Conservation (phyloP, 1,140 invertebrate species). For the Cephus cinctus region DNA sequence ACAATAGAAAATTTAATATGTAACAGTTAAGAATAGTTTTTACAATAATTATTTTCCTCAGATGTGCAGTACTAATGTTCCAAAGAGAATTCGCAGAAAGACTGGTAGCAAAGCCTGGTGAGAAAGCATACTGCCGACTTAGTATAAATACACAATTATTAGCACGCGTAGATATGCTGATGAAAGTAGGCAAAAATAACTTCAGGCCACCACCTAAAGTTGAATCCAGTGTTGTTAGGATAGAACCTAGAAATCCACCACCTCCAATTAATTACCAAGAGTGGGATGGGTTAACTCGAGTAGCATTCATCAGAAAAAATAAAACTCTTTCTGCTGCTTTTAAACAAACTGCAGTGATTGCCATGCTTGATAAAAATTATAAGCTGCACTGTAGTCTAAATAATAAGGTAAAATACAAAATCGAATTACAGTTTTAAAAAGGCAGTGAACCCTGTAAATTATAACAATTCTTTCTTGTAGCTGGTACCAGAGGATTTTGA, state of each 20-base stretch:
- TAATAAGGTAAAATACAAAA: constrained; percentile 70
- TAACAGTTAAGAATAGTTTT: neutral
- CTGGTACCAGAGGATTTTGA: constrained; percentile 77
- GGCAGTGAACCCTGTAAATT: constrained; percentile 64
- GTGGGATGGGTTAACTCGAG: constrained; percentile 96
- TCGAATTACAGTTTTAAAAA: constrained; percentile 59
- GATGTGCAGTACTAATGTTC: constrained; percentile 98
- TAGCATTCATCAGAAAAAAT: constrained; percentile 94
- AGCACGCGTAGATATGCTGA: constrained; percentile 92
- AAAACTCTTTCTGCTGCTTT: constrained; percentile 87
- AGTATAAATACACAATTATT: constrained; percentile 96
- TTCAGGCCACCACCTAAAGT: constrained; percentile 98
- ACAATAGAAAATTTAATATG: constrained; percentile 4
- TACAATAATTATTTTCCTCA: constrained; percentile 48
- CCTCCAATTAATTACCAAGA: constrained; percentile 95
- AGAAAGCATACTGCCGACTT: constrained; percentile 95
- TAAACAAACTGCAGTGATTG: constrained; percentile 79
- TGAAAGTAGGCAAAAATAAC: constrained; percentile 99
- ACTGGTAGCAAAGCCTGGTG: constrained; percentile 94
- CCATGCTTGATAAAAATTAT: constrained; percentile 91
- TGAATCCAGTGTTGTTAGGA: constrained; percentile 96
- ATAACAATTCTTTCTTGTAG: constrained; percentile 62
- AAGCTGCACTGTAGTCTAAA: constrained; percentile 81
- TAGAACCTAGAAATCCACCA: constrained; percentile 95
- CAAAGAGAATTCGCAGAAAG: constrained; percentile 98